Evolutionary conservation across 2,113 vertebrate genomes (phyloP), one percentile per base, ranked within the genome.

Genomic region (Sinocyclocheilus anshuiensis): DNA sequence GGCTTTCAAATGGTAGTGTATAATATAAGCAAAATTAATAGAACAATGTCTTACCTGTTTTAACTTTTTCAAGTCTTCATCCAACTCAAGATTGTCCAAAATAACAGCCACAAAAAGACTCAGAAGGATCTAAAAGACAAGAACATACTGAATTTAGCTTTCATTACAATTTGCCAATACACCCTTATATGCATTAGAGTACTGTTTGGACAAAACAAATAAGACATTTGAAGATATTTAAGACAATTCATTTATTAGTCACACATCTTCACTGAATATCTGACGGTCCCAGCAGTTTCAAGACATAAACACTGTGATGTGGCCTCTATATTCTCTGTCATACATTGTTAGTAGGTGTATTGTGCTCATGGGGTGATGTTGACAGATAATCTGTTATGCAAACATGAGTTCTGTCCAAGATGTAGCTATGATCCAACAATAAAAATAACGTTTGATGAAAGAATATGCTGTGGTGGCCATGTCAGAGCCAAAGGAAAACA

Each of bases 51-150:
- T 93, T 96, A 99, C 98, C 96, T 99, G 98, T 94, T 99, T 99
- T 86, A 99, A 97, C 91, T 99, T 99, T 94, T 99, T 99, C 86
- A 99, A 93, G 90, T 99, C 98, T 95, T 99, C 98, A 93, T 99
- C 98, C 88, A 98, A 94, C 94, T 99, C 98, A 89, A 99, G 94
- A 92, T 99, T 99, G 94, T 99, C 98, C 95, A 99, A 94, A 95
- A 99, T 99, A 86, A 99, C 98, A 84, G 98, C 98, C 90, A 99
- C 98, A 95, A 99, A 99, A 92, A 99, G 96, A 94, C 98, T 99
- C 92, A 99, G 96, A 74, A 99, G 95, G 92, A 99, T 99, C 98
- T 99, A 89, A 84, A 93, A 93, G 2, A 85, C 29, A 91, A 50
- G n/a, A 85, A 48, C 57, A 83, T 63, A 39, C 1, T 81, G n/a